Percentiles rank a stretch among this genome's conserved stretches.
phyloP scores from a whole-genome alignment of 2,888 invertebrate genomes.

The Tridacna crocea region DNA sequence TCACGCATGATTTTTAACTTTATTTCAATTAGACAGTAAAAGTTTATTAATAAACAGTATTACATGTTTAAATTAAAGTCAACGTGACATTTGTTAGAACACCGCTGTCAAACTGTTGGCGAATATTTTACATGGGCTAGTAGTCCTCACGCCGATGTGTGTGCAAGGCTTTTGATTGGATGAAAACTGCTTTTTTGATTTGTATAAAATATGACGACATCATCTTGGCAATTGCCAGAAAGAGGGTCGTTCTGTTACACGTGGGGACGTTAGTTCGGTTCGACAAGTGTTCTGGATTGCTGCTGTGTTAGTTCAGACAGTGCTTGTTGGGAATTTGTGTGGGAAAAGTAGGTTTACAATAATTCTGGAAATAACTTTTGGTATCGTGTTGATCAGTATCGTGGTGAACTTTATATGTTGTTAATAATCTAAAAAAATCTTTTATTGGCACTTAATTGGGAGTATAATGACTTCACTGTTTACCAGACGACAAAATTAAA shows the following conservation, averaged over 20 bases:
- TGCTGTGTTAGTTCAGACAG: neutral
- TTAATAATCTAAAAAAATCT: too few relatives aligned
- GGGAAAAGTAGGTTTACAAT: neutral
- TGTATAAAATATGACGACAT: neutral
- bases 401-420: too few relatives aligned
- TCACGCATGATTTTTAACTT: neutral
- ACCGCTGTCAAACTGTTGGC: neutral
- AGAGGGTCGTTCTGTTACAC: neutral
- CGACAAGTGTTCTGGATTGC: neutral
- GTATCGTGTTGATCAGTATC: neutral
- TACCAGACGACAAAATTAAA: too few relatives aligned
- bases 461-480: too few relatives aligned
- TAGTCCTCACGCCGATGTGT: neutral
- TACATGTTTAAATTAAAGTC: conserved; percentile 9
- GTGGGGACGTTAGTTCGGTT: neutral
- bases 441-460: too few relatives aligned
- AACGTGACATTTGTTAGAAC: conserved; percentile 25
- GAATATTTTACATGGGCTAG: conserved; percentile 5
- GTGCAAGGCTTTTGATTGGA: conserved; percentile 7
- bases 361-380: neutral
- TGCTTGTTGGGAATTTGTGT: neutral
- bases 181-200: neutral
- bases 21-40: conserved; percentile 11
- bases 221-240: neutral
- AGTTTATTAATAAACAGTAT: conserved; percentile 9